Base-by-base conservation (phyloP, 2,113 vertebrate genomes). In the Caloenas nicobarica region DNA sequence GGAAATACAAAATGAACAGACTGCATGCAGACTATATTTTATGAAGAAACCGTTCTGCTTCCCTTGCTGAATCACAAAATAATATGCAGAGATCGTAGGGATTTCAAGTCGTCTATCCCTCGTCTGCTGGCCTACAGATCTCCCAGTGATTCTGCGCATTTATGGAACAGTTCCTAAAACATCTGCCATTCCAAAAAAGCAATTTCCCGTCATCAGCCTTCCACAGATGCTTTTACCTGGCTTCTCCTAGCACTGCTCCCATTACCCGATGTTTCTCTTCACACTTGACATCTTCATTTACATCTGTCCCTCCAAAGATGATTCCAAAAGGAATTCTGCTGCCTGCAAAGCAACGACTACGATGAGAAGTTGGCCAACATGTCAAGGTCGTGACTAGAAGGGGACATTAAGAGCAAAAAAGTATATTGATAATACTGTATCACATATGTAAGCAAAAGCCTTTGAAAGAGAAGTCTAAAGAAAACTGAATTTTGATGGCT, bases 261-360 rank as follows among this genome's bases (percentile, higher is more conserved):
- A 99, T 99, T 58, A 98, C 97, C 44, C 73, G 92, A 65, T 40
- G 93, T 86, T 99, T 99, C 88, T 98, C 98, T 68, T 96, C 96
- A 72, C 98, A 98, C 92, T 97, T 98, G 57, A 98, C 85, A 31
- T 99, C 99, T 98, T 99, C 99, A 87, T 99, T 99, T 77, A 99
- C 91, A 89, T 99, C 99, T 3, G 99, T 99, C 86, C 99, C 99
- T 14, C 99, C 99, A 96, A 99, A 99, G 96, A 99, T 98, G 79
- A 99, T 94, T 2, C 99, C 99, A 86, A 99, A 99, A 50, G 99
- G 99, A 61, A 99, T 94, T 23, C 93, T 89, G 33, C 96, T 97
- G 51, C 98, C 99, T 99, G 96, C 78, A 96, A 94, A 79, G 88
- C 76, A 78, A 88, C 4, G 25, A 29, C 25, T 6, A 22, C 5